These are phyloP conservation scores for Sebastes diaconus DNA, from an alignment of 2,797 vertebrate genomes.

Conservation along the genomic window DNA sequence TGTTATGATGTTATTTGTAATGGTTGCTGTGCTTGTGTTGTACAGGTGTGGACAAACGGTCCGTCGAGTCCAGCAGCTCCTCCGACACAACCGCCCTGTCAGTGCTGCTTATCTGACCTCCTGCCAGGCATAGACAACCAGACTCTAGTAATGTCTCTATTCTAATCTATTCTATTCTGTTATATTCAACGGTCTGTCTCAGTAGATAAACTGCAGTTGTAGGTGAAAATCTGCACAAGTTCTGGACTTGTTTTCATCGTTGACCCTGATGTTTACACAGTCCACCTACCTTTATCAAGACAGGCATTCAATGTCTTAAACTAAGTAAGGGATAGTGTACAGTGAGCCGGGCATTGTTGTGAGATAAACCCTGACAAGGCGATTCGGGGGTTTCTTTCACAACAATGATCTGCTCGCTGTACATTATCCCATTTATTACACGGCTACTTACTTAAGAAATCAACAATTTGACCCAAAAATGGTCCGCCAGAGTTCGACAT, in stretches of 20 bases:
- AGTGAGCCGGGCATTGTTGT: no score
- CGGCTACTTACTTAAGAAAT: no score
- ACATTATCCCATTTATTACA: no score
- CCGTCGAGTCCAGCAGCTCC: conserved; percentile 37
- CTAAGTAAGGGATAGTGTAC: no score
- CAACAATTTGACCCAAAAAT: no score
- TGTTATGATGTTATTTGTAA: conserved; percentile 5
- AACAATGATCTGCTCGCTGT: no score
- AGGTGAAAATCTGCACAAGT: not conserved
- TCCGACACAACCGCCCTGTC: conserved; percentile 25
- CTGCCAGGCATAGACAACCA: conserved; percentile 59
- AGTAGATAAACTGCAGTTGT: not conserved
- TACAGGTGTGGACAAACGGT: conserved; percentile 65
- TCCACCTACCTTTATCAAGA: not conserved
- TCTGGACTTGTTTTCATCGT: not conserved
- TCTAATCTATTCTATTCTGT: not conserved
- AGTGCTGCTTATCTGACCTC: conserved; percentile 57
- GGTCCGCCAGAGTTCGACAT: no score
- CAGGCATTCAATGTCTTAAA: not conserved
- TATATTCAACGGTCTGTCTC: not conserved
- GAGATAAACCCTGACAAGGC: no score
- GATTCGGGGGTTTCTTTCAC: no score
- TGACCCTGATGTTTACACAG: not conserved
- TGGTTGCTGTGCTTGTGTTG: conserved; percentile 14
- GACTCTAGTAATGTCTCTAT: conserved; percentile 52